Percentiles rank a stretch among this genome's conserved stretches.
Evolutionary conservation across 2,888 invertebrate species (phyloP).

Genomic region (Epistrophella euchroma): DNA sequence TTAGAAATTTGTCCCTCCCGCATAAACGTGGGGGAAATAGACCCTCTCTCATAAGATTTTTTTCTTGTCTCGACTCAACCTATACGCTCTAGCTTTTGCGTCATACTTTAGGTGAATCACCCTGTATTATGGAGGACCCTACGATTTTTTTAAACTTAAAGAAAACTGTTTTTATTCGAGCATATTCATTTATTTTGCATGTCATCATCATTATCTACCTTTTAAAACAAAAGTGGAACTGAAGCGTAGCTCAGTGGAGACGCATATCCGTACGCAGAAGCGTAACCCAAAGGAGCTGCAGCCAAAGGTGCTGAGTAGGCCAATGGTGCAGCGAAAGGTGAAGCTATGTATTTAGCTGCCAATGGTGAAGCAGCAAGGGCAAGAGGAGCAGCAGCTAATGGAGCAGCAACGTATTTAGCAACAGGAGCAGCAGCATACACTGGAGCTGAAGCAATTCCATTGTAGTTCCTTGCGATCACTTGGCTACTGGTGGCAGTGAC

Average conservation of each 20-base stretch:
- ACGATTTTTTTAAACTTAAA: too few relatives aligned
- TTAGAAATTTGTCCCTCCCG: too few relatives aligned
- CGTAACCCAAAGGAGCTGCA: slow-evolving; percentile 31
- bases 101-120: too few relatives aligned
- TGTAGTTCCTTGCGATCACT: slow-evolving; percentile 64
- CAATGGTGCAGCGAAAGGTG: slow-evolving; percentile 31
- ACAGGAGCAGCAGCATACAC: slow-evolving; percentile 85
- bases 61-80: too few relatives aligned
- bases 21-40: too few relatives aligned
- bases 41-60: too few relatives aligned
- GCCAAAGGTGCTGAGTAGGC: slow-evolving; percentile 50
- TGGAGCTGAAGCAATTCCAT: slow-evolving; percentile 59
- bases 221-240: slow-evolving; percentile 41
- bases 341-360: slow-evolving; percentile 37
- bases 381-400: slow-evolving; percentile 82
- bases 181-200: slow-evolving; percentile 14
- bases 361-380: slow-evolving; percentile 38
- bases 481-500: slow-evolving; percentile 81
- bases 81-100: too few relatives aligned
- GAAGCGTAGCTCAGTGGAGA: slow-evolving; percentile 16
- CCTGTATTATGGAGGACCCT: too few relatives aligned
- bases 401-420: slow-evolving; percentile 72
- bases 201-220: neutral
- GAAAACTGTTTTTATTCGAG: neutral
- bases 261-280: slow-evolving; percentile 33